Percentiles rank a stretch among this genome's conserved stretches.
Evolutionary conservation across 1,140 invertebrate genomes (phyloP).

Genomic region (Anagrus nilaparvatae): DNA sequence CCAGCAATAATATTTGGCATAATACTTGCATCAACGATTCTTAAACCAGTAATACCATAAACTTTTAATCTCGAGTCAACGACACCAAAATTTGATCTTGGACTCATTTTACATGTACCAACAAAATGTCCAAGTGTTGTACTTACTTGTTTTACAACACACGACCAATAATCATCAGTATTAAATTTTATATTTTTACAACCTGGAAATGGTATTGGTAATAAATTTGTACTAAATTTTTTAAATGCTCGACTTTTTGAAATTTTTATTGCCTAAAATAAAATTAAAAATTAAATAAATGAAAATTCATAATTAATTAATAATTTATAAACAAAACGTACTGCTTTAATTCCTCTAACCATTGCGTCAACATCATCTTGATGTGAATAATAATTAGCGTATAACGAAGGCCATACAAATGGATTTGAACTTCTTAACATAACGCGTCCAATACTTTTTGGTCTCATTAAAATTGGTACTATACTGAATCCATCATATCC

Average conservation of each 20-base stretch:
- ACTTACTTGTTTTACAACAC: slow-evolving; percentile 54
- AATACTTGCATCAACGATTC: slow-evolving; percentile 42
- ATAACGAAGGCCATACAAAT: slow-evolving; percentile 58
- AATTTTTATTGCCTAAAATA: slow-evolving; percentile 47
- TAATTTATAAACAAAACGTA: slow-evolving; percentile 27
- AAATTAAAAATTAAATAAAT: slow-evolving; percentile 11
- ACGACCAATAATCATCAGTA: slow-evolving; percentile 65
- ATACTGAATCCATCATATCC: slow-evolving; percentile 49
- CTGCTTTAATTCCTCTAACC: slow-evolving; percentile 62
- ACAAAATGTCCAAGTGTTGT: slow-evolving; percentile 67
- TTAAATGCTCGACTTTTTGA: slow-evolving; percentile 49
- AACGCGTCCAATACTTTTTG: slow-evolving; percentile 62
- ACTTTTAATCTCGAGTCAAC: slow-evolving; percentile 39
- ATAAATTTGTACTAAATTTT: slow-evolving; percentile 49
- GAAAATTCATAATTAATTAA: slow-evolving; percentile 7
- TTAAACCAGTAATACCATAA: slow-evolving; percentile 35
- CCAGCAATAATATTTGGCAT: slow-evolving; percentile 41
- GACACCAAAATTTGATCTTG: slow-evolving; percentile 30
- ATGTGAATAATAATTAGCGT: slow-evolving; percentile 67
- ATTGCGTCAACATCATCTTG: slow-evolving; percentile 55
- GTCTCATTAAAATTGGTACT: slow-evolving; percentile 59
- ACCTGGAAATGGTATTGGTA: slow-evolving; percentile 53
- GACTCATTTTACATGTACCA: slow-evolving; percentile 53
- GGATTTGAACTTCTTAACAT: slow-evolving; percentile 59
- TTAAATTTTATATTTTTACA: slow-evolving; percentile 50